Evolutionary conservation across 2,888 invertebrate species (phyloP), one percentile per base, ranked within the genome.

Genomic region (Pasiphila rectangulata): DNA sequence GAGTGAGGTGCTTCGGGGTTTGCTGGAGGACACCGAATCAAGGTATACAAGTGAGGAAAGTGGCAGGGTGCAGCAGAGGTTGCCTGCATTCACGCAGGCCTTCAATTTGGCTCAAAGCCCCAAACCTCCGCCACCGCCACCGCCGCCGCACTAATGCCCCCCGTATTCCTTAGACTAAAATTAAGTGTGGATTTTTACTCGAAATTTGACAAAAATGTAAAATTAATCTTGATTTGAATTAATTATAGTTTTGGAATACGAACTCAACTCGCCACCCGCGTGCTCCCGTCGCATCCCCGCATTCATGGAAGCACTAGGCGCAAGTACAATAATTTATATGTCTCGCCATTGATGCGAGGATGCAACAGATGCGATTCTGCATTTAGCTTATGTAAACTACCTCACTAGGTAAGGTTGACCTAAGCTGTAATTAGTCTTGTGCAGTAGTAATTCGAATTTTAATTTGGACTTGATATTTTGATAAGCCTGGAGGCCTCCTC

Each of bases 341-440:
- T 46, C 46, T 25, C 12, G 29, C 21, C 10, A 46, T 48, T 48
- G 46, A 45, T 56, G 56, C 42, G 51, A 35, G 50, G 48, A 47
- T 57, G 13, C 12, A 37, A 39, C 51, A 38, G 51, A 42, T 7
- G 25, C 23, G 66, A 69, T 67, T 64, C 72, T 76, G 83, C 83
- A 83, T 85, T 86, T 86, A 82, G 79, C 80, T 79, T 79, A 72
- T 68, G 73, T 71, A 63, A 79, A 74, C 85, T 88, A 88, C 88
- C 88, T 88, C 87, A 86, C 63, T 86, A 86, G 81, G 85, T 85
- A 87, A 86, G 75, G 72, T 80, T 78, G 78, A 73, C 72, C 71
- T 83, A 79, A 82, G 80, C 79, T 83, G 81, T 85, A 81, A 72
- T 79, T 83, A 83, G 79, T 83, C 72, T 73, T 72, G 72, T 75